These are phyloP conservation scores for Penaeus japonicus DNA, from an alignment of 1,140 invertebrate genomes.

Conservation along the genomic window DNA sequence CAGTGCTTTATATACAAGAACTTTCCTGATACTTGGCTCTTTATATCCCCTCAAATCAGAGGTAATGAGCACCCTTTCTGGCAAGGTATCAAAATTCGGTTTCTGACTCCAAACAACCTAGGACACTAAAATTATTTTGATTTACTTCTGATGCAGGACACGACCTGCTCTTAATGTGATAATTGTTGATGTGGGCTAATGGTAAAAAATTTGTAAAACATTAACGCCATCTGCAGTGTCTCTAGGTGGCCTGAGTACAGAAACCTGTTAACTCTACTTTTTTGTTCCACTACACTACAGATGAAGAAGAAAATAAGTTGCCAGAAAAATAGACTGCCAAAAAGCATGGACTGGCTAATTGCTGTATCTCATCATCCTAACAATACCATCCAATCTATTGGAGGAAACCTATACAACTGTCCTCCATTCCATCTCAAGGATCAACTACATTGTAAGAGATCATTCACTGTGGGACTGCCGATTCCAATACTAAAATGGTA, in stretches of 20 bases:
- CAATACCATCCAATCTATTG: conserved; percentile 31
- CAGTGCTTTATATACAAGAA: conserved; percentile 52
- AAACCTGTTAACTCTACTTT: conserved; percentile 28
- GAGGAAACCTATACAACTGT: conserved; percentile 1
- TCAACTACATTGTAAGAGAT: not conserved
- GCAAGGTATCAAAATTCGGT: conserved; percentile 47
- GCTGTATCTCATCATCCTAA: conserved; percentile 41
- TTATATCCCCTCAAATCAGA: conserved; percentile 21
- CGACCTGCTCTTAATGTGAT: not conserved
- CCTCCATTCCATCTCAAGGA: conserved; percentile 3
- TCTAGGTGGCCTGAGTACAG: conserved; percentile 31
- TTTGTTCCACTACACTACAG: conserved; percentile 44
- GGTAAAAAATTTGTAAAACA: no score
- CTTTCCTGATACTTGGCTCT: conserved; percentile 47
- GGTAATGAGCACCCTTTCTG: conserved; percentile 40
- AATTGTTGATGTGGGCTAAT: no score
- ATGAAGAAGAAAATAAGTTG: conserved; percentile 48
- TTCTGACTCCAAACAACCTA: conserved; percentile 33
- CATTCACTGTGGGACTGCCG: not conserved
- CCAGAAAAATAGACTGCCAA: conserved; percentile 54
- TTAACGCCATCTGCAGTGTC: not conserved
- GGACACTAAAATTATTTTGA: conserved; percentile 21
- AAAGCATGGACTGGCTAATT: conserved; percentile 52
- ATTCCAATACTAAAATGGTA: conserved; percentile 13
- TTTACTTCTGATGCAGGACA: conserved; percentile 14